Base-by-base conservation (phyloP, 2,113 vertebrate genomes). In the Silurus asotus region DNA sequence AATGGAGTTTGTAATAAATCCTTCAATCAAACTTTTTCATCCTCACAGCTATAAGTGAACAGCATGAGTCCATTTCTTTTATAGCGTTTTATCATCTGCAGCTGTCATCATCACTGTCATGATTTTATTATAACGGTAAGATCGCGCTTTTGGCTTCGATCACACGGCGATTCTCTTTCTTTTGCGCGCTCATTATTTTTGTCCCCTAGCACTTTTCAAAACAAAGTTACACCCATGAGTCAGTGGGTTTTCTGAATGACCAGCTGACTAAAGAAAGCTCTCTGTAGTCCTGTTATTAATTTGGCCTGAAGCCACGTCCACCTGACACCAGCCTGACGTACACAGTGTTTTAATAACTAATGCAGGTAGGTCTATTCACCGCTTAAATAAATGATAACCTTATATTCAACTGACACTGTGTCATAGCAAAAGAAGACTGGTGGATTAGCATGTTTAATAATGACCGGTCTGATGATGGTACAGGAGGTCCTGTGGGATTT, bases 261-360 rank as follows among this genome's bases (percentile, higher is more conserved):
- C 11, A 23, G 77, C 56, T 61, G 77, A 80, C 56, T 45, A 61
- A 61, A 80, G 77, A 80, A 20, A 80, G 56, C 77, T 48, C 28
- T 45, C 28, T 61, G 10, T 48, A 78, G 25, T 15, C 25, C 15
- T 2, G 51, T 79, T 79, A 45, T 61, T 80, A 61, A 45, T 11
- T 45, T 61, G 77, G 77, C 37, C 19, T 45, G 20, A 80, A 19
- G 56, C 19, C 58, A 48, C 2, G 17, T 61, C 11, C 17, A 80
- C 17, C 28, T 80, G 77, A 80, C 77, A 80, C 77, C 56, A 61
- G 17, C 37, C 77, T 80, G 77, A 61, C 77, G 37, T 59, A 8
- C 17, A 45, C 77, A 7, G 77, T 61, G 17, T 58, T 61, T 80
- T 23, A 79, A 79, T 80, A 80, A 45, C 28, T 80, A 61, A 61